Evolutionary conservation across 2,888 invertebrate genomes (phyloP).

Genomic region (Dryomyza anilis): DNA sequence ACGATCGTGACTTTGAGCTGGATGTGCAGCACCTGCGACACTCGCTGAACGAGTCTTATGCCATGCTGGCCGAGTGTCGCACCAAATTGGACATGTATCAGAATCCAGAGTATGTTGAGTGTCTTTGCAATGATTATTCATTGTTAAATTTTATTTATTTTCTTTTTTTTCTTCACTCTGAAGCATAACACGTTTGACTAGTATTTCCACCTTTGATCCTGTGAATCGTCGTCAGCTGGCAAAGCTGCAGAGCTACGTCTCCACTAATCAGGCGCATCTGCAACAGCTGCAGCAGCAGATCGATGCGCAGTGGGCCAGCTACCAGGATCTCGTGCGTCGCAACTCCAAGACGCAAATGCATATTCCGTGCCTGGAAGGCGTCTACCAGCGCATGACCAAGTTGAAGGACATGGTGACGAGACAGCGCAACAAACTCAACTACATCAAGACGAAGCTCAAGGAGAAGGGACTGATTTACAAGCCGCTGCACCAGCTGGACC

Average conservation of each 20-base stretch:
- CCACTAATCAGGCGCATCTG: conserved; percentile 77
- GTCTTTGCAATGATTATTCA: not conserved
- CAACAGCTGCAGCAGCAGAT: conserved; percentile 73
- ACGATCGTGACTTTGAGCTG: conserved; percentile 67
- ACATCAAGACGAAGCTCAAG: conserved; percentile 52
- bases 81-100: conserved; percentile 54
- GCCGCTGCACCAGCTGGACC: conserved; percentile 36
- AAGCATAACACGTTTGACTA: conserved; percentile 51
- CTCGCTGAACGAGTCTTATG: conserved; percentile 61
- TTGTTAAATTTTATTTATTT: not conserved
- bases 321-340: conserved; percentile 64
- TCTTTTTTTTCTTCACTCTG: not conserved
- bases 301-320: conserved; percentile 78
- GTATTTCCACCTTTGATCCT: conserved; percentile 49
- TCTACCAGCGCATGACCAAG: conserved; percentile 79
- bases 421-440: conserved; percentile 64
- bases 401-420: conserved; percentile 72
- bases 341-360: conserved; percentile 55
- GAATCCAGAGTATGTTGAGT: conserved; percentile 50
- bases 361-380: conserved; percentile 73
- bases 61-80: conserved; percentile 58
- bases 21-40: conserved; percentile 66
- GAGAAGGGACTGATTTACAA: conserved; percentile 46
- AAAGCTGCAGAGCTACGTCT: conserved; percentile 71
- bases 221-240: conserved; percentile 65